Percentiles rank a stretch among this genome's conserved stretches.
These are phyloP conservation scores for Cinclus cinclus DNA, from an alignment of 2,113 vertebrate species.

Conservation along the genomic window DNA sequence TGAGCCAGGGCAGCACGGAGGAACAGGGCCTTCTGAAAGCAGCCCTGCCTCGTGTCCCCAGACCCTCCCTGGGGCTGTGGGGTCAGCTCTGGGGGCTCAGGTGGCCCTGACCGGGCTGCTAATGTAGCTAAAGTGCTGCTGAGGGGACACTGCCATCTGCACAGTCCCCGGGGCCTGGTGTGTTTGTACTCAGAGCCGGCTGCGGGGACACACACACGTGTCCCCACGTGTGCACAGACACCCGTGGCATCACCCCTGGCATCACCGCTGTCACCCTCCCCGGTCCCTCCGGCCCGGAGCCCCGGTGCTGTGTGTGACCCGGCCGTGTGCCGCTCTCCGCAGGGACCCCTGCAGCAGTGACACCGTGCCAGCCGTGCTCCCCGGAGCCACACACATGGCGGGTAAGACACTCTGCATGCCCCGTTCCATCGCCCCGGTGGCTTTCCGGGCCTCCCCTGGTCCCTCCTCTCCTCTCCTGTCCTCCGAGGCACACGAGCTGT, in stretches of 20 bases:
- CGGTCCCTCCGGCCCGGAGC: background rate
- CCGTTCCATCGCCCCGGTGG: background rate
- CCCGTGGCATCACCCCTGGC: background rate
- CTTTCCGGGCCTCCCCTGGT: background rate
- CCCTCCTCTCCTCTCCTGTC: background rate
- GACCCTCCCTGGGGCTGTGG: fast-evolving
- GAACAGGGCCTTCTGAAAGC: background rate
- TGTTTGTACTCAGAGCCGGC: background rate
- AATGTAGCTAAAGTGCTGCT: slow-evolving; percentile 68
- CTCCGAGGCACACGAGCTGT: background rate
- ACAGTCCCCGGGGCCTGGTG: background rate
- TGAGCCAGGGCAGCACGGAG: background rate
- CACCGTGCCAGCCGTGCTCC: background rate
- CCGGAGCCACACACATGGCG: background rate
- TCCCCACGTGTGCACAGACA: background rate
- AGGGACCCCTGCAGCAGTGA: slow-evolving; percentile 62
- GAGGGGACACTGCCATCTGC: background rate
- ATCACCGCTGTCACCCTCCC: background rate
- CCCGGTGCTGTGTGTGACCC: background rate
- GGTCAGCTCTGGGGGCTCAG: background rate
- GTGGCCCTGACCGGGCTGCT: slow-evolving; percentile 42
- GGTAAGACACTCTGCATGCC: slow-evolving; percentile 35
- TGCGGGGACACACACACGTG: background rate
- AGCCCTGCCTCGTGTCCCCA: background rate
- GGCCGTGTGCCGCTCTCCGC: background rate